Percentiles rank a stretch among this genome's conserved stretches.
Conservation (phyloP, 2,888 invertebrate species). For the Diadegma fenestrale region DNA sequence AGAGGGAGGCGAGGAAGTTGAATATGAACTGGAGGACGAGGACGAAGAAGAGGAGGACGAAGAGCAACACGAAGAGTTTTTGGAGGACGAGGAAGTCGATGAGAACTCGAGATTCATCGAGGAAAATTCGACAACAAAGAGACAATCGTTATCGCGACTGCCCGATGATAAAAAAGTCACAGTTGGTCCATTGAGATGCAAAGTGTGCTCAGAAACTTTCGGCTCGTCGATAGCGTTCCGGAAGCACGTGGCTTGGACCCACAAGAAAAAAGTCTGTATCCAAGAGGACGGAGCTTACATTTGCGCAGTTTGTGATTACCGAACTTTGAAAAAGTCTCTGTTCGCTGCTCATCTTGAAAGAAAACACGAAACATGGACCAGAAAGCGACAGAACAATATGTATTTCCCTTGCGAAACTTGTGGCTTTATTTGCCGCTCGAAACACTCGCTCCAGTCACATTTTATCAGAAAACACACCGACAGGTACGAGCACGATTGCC, state of each 20-base stretch:
- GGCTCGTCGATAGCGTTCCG: conserved; percentile 77
- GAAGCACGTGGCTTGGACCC: conserved; percentile 83
- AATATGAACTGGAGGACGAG: conserved; percentile 61
- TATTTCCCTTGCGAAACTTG: conserved; percentile 81
- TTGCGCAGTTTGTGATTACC: conserved; percentile 82
- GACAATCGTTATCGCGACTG: background rate
- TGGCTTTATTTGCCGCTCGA: conserved; percentile 82
- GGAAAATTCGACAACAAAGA: background rate
- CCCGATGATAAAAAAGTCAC: background rate
- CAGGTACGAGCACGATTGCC: conserved; percentile 81
- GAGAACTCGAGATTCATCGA: background rate
- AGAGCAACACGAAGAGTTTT: background rate
- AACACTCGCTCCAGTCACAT: conserved; percentile 83
- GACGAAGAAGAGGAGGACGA: conserved; percentile 30
- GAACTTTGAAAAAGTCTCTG: conserved; percentile 79
- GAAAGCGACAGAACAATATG: conserved; percentile 74
- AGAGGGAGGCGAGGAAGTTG: conserved; percentile 51
- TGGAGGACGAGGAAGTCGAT: background rate
- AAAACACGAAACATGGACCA: conserved; percentile 81
- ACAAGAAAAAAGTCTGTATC: conserved; percentile 82
- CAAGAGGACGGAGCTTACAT: conserved; percentile 81
- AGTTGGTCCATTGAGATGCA: conserved; percentile 77
- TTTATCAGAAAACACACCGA: conserved; percentile 83
- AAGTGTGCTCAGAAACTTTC: conserved; percentile 80
- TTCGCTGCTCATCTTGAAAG: conserved; percentile 80